Percentiles rank a stretch among this genome's conserved stretches.
Conservation (phyloP, 2,888 invertebrate genomes). For the Aphodius sticticus region DNA sequence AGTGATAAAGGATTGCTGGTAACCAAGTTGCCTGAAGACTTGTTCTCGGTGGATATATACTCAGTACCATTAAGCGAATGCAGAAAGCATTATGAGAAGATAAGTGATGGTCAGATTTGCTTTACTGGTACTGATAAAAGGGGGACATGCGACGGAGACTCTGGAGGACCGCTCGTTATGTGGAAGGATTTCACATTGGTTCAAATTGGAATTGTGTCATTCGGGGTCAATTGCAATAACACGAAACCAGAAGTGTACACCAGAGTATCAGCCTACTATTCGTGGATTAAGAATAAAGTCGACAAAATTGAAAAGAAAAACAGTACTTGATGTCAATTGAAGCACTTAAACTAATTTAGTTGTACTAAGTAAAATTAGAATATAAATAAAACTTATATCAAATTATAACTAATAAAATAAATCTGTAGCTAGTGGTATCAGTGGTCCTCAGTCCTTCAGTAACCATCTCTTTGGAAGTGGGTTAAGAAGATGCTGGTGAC, state of each 20-base stretch:
- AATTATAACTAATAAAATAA: too few relatives aligned
- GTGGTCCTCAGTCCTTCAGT: too few relatives aligned
- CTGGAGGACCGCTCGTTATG: slow-evolving; percentile 21
- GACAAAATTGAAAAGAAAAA: too few relatives aligned
- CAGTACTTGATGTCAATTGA: too few relatives aligned
- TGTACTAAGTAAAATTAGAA: too few relatives aligned
- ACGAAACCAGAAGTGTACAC: background rate
- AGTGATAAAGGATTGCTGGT: background rate
- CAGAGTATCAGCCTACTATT: background rate
- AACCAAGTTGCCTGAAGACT: background rate
- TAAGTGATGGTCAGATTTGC: background rate
- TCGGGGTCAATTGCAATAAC: slow-evolving; percentile 1
- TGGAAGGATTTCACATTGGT: background rate
- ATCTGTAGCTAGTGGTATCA: too few relatives aligned
- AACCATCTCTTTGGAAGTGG: too few relatives aligned
- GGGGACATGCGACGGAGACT: slow-evolving; percentile 18
- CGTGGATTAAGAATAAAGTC: slow-evolving; percentile 5
- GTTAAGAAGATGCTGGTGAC: too few relatives aligned
- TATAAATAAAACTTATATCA: too few relatives aligned
- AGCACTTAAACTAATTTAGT: too few relatives aligned
- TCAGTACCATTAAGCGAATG: slow-evolving; percentile 5
- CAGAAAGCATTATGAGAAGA: background rate
- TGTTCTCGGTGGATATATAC: background rate
- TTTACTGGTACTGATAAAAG: background rate
- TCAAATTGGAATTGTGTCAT: slow-evolving; percentile 19